A percentile compares a stretch with the other conserved stretches of the same genome.
Evolutionary conservation across 1,140 invertebrate species (phyloP).

Genomic region (Andrena cerasifolii): DNA sequence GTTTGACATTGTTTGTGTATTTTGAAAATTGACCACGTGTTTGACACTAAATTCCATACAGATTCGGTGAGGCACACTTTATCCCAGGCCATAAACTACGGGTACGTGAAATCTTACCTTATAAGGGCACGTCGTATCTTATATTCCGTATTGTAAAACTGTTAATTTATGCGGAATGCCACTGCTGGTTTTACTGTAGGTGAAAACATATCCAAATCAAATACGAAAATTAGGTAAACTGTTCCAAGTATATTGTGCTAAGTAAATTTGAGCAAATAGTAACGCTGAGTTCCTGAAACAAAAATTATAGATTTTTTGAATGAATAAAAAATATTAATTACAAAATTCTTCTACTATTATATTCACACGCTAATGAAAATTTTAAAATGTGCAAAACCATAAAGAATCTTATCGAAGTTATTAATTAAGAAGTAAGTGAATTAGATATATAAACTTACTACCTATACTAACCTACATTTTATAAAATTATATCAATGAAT

Average conservation of each 20-base stretch:
- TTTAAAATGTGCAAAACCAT: too few relatives aligned
- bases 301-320: neutral
- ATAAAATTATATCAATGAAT: too few relatives aligned
- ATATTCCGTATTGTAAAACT: conserved; percentile 63
- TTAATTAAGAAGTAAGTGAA: too few relatives aligned
- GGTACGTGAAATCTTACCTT: conserved; percentile 55
- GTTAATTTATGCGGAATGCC: conserved; percentile 41
- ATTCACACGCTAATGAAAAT: too few relatives aligned
- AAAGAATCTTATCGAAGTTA: too few relatives aligned
- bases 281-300: neutral
- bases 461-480: too few relatives aligned
- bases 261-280: neutral
- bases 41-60: conserved; percentile 56
- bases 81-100: conserved; percentile 64
- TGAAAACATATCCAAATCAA: neutral
- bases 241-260: neutral
- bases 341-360: too few relatives aligned
- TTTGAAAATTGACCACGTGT: conserved; percentile 31
- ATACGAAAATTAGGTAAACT: neutral
- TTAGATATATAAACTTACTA: too few relatives aligned
- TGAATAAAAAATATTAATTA: too few relatives aligned
- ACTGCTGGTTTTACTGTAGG: conserved; percentile 28
- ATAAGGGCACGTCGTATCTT: conserved; percentile 60
- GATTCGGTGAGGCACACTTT: conserved; percentile 50
- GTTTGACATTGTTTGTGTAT: conserved; percentile 33